phyloP scores from a whole-genome alignment of 2,113 vertebrate genomes.

The Mormoops blainvillei region DNA sequence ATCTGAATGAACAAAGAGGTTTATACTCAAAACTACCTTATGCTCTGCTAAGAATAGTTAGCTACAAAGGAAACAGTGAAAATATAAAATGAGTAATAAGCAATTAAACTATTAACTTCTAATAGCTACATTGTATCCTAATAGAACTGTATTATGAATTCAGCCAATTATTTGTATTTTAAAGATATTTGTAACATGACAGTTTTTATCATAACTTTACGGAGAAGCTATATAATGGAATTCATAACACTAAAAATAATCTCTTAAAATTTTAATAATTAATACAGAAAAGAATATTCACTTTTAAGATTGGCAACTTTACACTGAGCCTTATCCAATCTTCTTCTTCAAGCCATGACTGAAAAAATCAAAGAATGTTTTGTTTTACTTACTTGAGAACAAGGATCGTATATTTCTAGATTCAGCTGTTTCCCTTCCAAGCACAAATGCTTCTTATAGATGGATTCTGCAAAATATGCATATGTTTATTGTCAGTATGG shows the following conservation, averaged over 20 bases:
- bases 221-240: background rate
- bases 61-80: background rate
- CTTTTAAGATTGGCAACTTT: background rate
- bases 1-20: background rate
- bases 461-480: constrained; percentile 82
- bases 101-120: background rate
- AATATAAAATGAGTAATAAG: background rate
- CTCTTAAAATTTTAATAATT: background rate
- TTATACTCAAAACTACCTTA: background rate
- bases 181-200: background rate
- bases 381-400: constrained; percentile 84
- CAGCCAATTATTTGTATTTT: background rate
- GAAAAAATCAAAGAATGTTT: background rate
- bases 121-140: background rate
- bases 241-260: background rate
- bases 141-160: background rate
- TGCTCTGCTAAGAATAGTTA: background rate
- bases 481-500: background rate
- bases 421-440: constrained; percentile 87
- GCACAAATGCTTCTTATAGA: constrained; percentile 87
- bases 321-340: background rate
- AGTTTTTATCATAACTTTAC: background rate
- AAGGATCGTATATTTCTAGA: constrained; percentile 89
- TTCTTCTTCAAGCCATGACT: background rate
- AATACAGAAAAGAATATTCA: background rate